Evolutionary conservation across 1,140 invertebrate genomes (phyloP), one percentile per base, ranked within the genome.

Genomic region (Dendrolimus punctatus): DNA sequence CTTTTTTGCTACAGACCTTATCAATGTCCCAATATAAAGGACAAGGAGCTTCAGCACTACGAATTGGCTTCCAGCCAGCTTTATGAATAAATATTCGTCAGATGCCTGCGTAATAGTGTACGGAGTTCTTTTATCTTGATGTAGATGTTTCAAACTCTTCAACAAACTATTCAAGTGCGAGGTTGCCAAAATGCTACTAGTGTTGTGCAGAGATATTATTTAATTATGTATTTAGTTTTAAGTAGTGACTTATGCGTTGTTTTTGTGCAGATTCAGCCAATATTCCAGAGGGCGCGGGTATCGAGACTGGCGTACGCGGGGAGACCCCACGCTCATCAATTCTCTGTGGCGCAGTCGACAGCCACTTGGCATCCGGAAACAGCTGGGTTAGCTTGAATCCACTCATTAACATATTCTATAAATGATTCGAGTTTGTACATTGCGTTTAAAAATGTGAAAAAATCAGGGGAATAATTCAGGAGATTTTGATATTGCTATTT

Each of bases 321-420:
- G 90, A 41, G 91, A 92, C 73, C 91, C 91, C 9, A 91, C 90
- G 39, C 88, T 91, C 55, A 90, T 92, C 81, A 91, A 92, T 80
- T 90, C 90, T 46, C 86, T 92, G 42, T 92, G 91, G 91, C 88
- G 90, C 68, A 91, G 90, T 73, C 90, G 90, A 73, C 91, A 91
- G 82, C 91, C 91, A 40, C 87, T 92, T 60, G 91, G 91, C 74
- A 91, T 89, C 58, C 82, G 90, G 63, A 91, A 91, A 73, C 89
- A 91, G 83, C 85, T 91, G 69, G 90, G 90, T 91, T 79, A 82
- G 80, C 49, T 10, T 42, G 39, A 59, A 39, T 55, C 9, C 39
- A 53, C 46, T 47, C 39, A 38, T 41, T 45, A 39, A 54, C 39
- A n/a, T 50, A 7, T 52, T 40, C 44, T 43, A 39, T 49, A 39